Conservation (phyloP, 2,113 vertebrate species). For the Hydropotes inermis region DNA sequence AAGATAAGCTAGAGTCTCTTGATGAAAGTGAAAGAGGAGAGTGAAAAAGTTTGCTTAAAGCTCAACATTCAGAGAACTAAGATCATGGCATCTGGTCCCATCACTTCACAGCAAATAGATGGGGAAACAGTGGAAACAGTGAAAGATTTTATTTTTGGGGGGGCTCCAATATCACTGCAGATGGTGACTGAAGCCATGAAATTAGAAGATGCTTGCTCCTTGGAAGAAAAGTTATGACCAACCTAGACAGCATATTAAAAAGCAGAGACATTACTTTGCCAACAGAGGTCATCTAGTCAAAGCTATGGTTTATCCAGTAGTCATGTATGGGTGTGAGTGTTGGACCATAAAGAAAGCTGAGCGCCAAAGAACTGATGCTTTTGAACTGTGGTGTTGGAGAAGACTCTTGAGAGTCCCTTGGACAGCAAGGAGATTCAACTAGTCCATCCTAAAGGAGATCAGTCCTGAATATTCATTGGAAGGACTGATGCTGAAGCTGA, state of each 20-base stretch:
- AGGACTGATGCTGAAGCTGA: not conserved
- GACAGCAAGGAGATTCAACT: not conserved
- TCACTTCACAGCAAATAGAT: not conserved
- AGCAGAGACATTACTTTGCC: not conserved
- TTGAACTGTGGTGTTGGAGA: not conserved
- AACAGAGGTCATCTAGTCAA: not conserved
- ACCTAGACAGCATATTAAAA: not conserved
- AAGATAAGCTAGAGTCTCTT: not conserved
- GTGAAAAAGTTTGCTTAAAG: not conserved
- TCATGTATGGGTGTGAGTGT: not conserved
- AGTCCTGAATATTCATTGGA: not conserved
- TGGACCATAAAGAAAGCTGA: not conserved
- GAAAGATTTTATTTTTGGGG: not conserved
- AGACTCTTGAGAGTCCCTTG: not conserved
- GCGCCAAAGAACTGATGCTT: not conserved
- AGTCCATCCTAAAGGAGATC: not conserved
- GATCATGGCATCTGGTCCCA: not conserved
- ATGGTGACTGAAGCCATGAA: not conserved
- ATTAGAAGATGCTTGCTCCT: not conserved
- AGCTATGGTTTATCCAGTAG: not conserved
- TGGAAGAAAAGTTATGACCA: not conserved
- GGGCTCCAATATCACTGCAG: not conserved
- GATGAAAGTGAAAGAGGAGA: not conserved
- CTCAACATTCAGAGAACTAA: not conserved
- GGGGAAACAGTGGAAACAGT: not conserved